These are phyloP conservation scores for Antechinus flavipes DNA, from an alignment of 2,113 vertebrate genomes.

Conservation along the genomic window DNA sequence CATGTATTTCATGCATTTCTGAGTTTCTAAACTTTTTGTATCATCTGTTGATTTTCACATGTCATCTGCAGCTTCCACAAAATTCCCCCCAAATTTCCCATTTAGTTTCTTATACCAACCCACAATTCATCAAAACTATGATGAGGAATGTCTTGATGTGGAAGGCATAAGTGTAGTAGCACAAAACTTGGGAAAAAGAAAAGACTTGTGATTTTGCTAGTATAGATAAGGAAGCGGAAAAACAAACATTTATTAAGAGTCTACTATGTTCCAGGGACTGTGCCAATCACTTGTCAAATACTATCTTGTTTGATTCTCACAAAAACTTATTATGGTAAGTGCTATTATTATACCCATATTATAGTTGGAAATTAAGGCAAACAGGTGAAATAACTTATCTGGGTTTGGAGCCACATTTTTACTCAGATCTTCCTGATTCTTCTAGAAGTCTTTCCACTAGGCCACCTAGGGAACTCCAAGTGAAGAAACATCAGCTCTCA, in stretches of 20 bases:
- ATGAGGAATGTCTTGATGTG: neutral
- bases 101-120: neutral
- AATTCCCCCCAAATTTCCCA: neutral
- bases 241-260: neutral
- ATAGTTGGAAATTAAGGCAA: neutral
- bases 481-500: neutral
- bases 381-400: neutral
- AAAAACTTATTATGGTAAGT: neutral
- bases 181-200: neutral
- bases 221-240: neutral
- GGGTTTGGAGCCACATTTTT: neutral
- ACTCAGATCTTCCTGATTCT: neutral
- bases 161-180: neutral
- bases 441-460: neutral
- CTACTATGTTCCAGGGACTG: neutral
- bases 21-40: neutral
- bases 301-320: neutral
- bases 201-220: neutral
- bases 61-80: neutral
- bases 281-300: neutral
- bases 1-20: neutral
- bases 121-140: neutral
- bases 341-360: neutral
- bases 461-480: neutral
- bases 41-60: neutral